phyloP scores from a whole-genome alignment of 2,888 invertebrate species.

The Ophion ventricosus region DNA sequence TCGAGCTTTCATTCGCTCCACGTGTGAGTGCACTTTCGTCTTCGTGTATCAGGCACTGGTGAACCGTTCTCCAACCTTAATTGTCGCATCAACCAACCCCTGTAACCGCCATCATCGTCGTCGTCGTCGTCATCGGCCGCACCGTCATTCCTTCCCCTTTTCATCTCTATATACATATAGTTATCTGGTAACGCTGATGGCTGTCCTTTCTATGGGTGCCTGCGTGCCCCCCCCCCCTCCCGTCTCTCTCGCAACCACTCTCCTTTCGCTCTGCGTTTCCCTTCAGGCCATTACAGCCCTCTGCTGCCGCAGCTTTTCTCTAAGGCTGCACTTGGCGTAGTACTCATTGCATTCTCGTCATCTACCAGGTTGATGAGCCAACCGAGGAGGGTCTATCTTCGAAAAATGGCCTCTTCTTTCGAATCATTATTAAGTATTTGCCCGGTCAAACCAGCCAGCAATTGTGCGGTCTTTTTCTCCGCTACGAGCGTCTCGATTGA shows the following conservation, averaged over 20 bases:
- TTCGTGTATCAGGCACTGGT: conserved; percentile 35
- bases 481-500: neutral
- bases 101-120: conserved; percentile 43
- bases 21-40: conserved; percentile 33
- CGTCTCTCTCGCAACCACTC: conserved; percentile 22
- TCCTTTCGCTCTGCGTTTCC: conserved; percentile 66
- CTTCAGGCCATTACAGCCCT: conserved; percentile 70
- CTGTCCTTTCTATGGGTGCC: conserved; percentile 71
- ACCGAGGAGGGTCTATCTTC: conserved; percentile 51
- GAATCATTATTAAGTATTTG: neutral
- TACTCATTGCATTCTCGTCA: conserved; percentile 76
- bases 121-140: conserved; percentile 38
- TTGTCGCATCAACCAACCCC: conserved; percentile 68
- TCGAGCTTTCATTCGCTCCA: conserved; percentile 22
- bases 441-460: neutral
- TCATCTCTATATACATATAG: conserved; percentile 38
- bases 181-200: conserved; percentile 69
- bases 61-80: conserved; percentile 61
- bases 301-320: conserved; percentile 66
- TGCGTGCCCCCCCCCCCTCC: conserved; percentile 35
- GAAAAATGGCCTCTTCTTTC: neutral
- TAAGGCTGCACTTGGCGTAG: conserved; percentile 77
- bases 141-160: conserved; percentile 55
- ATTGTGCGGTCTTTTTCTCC: neutral
- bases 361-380: conserved; percentile 80